These are phyloP conservation scores for Leptopilina clavipes DNA, from an alignment of 1,140 invertebrate genomes.

Conservation along the genomic window DNA sequence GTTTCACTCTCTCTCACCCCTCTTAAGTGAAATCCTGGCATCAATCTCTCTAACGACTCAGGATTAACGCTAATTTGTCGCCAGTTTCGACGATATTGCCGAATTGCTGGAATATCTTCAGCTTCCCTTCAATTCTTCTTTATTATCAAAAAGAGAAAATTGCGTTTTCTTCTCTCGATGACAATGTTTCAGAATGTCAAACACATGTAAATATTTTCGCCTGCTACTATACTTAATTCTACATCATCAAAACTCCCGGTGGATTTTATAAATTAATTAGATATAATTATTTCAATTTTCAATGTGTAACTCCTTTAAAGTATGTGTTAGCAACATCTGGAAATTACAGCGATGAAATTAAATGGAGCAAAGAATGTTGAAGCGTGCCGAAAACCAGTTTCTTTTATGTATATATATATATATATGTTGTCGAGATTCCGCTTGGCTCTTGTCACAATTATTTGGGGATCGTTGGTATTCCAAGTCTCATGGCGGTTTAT, in stretches of 20 bases:
- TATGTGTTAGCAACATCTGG: background rate
- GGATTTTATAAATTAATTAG: no score
- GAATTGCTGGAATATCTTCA: conserved; percentile 60
- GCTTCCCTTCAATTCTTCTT: conserved; percentile 33
- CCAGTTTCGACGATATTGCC: conserved; percentile 62
- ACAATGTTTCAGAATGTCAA: background rate
- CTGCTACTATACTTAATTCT: no score
- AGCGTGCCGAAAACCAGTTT: conserved; percentile 17
- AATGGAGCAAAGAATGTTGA: background rate
- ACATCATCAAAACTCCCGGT: no score
- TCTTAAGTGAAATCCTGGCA: conserved; percentile 67
- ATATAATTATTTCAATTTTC: no score
- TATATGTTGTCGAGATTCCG: background rate
- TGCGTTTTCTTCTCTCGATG: background rate
- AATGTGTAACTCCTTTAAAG: no score
- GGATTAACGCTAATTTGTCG: conserved; percentile 71
- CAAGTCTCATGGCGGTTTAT: conserved; percentile 58
- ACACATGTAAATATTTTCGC: no score
- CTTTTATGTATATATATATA: background rate
- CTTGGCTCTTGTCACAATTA: conserved; percentile 57
- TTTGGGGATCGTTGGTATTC: conserved; percentile 46
- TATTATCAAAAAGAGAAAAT: conserved; percentile 5
- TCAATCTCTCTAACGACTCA: conserved; percentile 67
- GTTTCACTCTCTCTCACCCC: conserved; percentile 49
- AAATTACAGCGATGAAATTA: background rate